These are phyloP conservation scores for Drosophila kuntzei DNA, from an alignment of 2,888 invertebrate species.

Conservation along the genomic window DNA sequence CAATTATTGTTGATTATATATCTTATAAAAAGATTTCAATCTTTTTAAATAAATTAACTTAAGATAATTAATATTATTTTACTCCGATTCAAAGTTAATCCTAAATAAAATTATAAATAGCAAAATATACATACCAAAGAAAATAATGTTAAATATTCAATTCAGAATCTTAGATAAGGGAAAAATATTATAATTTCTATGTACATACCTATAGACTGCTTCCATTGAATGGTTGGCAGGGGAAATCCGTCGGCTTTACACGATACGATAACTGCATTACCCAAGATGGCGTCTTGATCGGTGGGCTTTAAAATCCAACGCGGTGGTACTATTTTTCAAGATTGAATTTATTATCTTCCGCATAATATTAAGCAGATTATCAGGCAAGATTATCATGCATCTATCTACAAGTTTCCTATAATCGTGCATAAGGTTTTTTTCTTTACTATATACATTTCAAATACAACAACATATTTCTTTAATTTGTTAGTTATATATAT, in stretches of 20 bases:
- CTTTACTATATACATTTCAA: neutral
- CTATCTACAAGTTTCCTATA: neutral
- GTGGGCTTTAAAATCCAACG: constrained; percentile 91
- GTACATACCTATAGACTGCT: constrained; percentile 86
- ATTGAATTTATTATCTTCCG: constrained; percentile 28
- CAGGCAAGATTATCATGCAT: constrained; percentile 26
- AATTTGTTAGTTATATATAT: neutral
- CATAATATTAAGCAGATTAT: neutral
- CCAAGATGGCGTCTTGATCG: constrained; percentile 90
- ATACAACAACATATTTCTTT: neutral
- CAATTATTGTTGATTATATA: no score
- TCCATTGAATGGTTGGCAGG: constrained; percentile 87
- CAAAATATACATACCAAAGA: no score
- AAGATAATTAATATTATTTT: no score
- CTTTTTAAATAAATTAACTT: no score
- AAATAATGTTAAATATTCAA: neutral
- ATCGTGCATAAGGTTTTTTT: constrained; percentile 18
- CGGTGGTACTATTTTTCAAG: constrained; percentile 88
- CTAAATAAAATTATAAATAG: no score
- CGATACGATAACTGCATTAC: constrained; percentile 89
- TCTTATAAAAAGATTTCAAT: no score
- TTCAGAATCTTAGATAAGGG: neutral
- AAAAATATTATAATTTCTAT: neutral
- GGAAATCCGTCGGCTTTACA: constrained; percentile 93
- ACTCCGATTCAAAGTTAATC: no score